A percentile compares a stretch with the other conserved stretches of the same genome.
phyloP scores from a whole-genome alignment of 2,888 invertebrate genomes.

The Yponomeuta malinellus region DNA sequence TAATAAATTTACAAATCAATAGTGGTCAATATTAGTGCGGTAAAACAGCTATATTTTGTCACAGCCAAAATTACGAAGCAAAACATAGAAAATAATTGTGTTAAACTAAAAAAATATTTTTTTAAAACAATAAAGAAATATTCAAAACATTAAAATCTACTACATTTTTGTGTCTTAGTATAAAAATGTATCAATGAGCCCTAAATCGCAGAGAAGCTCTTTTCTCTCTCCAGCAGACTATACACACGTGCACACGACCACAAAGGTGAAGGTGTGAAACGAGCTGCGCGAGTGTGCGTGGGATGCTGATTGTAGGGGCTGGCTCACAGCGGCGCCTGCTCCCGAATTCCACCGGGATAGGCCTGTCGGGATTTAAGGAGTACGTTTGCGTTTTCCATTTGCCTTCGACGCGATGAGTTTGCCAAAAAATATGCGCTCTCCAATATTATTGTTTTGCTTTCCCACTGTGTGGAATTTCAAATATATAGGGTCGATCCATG shows the following conservation, averaged over 20 bases:
- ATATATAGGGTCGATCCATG: too few relatives aligned
- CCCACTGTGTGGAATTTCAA: not conserved
- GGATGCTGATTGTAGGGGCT: constrained; percentile 56
- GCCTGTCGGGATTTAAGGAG: constrained; percentile 5
- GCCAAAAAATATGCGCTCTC: not conserved
- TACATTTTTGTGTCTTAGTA: too few relatives aligned
- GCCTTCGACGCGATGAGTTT: not conserved
- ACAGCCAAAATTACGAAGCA: too few relatives aligned
- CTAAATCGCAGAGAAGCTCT: constrained; percentile 15
- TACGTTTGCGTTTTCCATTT: not conserved
- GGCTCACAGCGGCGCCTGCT: constrained; percentile 38
- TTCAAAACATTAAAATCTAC: too few relatives aligned
- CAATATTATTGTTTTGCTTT: not conserved
- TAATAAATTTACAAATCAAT: too few relatives aligned
- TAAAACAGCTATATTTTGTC: too few relatives aligned
- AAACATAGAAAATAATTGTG: too few relatives aligned
- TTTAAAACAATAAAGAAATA: too few relatives aligned
- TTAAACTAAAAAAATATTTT: too few relatives aligned
- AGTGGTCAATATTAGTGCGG: too few relatives aligned
- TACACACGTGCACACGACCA: constrained; percentile 2
- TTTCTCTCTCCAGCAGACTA: not conserved
- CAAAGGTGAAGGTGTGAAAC: constrained; percentile 36
- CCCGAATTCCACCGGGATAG: constrained; percentile 25
- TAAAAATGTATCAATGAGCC: not conserved
- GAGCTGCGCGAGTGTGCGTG: constrained; percentile 38